Evolutionary conservation across 1,140 invertebrate species (phyloP), one percentile per base, ranked within the genome.

Genomic region (Tribolium castaneum): DNA sequence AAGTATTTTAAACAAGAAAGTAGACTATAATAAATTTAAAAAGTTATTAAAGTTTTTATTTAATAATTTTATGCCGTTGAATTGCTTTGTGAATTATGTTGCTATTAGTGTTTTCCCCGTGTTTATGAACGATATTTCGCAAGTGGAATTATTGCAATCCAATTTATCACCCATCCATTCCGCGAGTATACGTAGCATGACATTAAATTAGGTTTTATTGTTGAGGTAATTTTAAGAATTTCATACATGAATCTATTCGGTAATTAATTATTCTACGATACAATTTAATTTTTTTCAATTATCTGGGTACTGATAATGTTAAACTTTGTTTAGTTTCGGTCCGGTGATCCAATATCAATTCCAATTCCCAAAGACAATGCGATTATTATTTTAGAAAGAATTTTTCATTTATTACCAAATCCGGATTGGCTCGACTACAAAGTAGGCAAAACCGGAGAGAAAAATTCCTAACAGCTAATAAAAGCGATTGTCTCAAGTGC

Each of bases 281-380:
- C 59, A 35, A 66, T 66, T 66, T 66, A 66, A 66, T 66, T 66
- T 66, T 59, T 66, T 66, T 14, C 59, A 66, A 66, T 66, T 66
- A 66, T 14, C 59, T 35, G 4, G 59, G 35, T 66, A 66, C 34
- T 66, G 59, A 66, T 66, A 66, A 66, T 66, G 25, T 66, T 35
- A 66, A 66, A 66, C n/a, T 66, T 66, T 66, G 59, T 35, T 66
- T 66, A 66, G 59, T 35, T 66, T 66, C 30, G 59, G 25, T 66
- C 59, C 25, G 13, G n/a, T 66, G 30, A 35, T 59, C 59, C 59
- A 66, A 66, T 66, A 66, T 66, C 59, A 66, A 66, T 66, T 66
- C 59, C 59, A 66, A 34, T 66, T 66, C 25, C 10, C 59, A 35
- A 66, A 66, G 59, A 66, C 59, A 66, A 66, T 66, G 59, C 59